Conservation (phyloP, 2,797 vertebrate species). For the Masticophis lateralis region DNA sequence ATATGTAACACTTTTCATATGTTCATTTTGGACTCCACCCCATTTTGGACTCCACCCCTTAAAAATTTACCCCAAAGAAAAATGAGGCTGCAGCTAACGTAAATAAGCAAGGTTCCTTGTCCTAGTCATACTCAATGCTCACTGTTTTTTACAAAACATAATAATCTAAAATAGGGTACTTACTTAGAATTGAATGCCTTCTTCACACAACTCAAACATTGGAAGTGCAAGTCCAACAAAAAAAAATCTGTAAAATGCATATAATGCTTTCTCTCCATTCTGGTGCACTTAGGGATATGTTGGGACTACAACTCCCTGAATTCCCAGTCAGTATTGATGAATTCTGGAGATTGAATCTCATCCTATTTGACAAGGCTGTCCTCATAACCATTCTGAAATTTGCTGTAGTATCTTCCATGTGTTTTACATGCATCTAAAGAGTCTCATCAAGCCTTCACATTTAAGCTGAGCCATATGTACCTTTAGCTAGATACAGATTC, state of each 20-base stretch:
- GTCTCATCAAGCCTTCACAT: not conserved
- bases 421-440: not conserved
- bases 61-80: not conserved
- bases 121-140: not conserved
- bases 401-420: not conserved
- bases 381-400: not conserved
- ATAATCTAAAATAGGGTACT: not conserved
- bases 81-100: not conserved
- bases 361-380: not conserved
- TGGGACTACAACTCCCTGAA: not conserved
- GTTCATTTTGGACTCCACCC: not conserved
- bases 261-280: not conserved
- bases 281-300: not conserved
- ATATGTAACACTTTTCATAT: not conserved
- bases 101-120: not conserved
- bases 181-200: not conserved
- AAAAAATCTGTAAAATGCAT: not conserved
- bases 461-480: not conserved
- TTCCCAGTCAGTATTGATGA: not conserved
- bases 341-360: not conserved
- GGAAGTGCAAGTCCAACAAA: not conserved
- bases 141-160: not conserved
- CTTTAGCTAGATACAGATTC: not conserved
- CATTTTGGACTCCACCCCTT: not conserved
- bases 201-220: not conserved